Evolutionary conservation across 1,140 invertebrate genomes (phyloP).

Genomic region (Temnothorax curvispinosus): DNA sequence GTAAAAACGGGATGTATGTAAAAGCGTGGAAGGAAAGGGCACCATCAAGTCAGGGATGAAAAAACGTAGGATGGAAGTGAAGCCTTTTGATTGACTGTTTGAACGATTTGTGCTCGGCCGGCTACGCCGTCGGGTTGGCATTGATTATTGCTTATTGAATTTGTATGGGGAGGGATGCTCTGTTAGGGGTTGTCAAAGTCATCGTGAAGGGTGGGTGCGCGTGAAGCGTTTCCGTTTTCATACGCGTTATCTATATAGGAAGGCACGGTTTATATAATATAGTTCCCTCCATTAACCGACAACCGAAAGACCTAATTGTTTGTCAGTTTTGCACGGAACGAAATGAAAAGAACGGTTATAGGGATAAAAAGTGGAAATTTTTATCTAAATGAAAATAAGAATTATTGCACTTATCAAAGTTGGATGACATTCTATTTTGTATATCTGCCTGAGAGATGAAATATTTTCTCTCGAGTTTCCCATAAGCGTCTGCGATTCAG

Average conservation of each 20-base stretch:
- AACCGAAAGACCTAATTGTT: not conserved
- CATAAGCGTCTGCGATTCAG: not conserved
- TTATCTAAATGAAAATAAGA: not conserved
- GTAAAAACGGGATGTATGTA: not conserved
- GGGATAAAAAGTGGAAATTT: not conserved
- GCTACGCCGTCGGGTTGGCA: conserved; percentile 79
- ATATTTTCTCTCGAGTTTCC: not conserved
- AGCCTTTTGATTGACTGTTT: conserved; percentile 85
- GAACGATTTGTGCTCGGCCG: conserved; percentile 84
- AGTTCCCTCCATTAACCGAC: not conserved
- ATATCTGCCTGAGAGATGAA: not conserved
- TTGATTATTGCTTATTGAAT: conserved; percentile 86
- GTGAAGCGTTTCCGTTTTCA: conserved; percentile 65
- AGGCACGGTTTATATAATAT: not conserved
- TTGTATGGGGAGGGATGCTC: conserved; percentile 76
- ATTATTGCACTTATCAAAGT: not conserved
- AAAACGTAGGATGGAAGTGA: conserved; percentile 75
- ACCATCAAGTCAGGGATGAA: conserved; percentile 54
- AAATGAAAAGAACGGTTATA: not conserved
- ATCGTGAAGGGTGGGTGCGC: conserved; percentile 53
- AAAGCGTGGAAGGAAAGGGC: conserved; percentile 49
- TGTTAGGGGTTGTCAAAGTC: conserved; percentile 73
- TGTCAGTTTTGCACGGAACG: not conserved
- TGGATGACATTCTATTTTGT: not conserved
- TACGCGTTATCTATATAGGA: conserved; percentile 16